These are phyloP conservation scores for Eretmochelys imbricata DNA, from an alignment of 2,113 vertebrate genomes.

Conservation along the genomic window DNA sequence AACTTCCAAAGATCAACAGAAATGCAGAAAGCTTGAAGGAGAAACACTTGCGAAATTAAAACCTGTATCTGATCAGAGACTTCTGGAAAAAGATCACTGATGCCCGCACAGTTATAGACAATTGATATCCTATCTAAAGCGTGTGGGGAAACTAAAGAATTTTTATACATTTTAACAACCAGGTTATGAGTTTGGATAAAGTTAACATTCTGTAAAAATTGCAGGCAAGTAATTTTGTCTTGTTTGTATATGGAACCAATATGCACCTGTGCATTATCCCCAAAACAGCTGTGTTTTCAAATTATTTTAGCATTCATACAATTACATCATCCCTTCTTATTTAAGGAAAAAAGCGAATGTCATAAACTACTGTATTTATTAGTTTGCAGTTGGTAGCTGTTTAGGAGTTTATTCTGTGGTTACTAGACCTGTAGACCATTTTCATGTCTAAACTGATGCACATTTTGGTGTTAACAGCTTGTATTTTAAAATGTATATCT, in stretches of 20 bases:
- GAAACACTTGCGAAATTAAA: conserved; percentile 49
- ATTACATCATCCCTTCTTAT: not conserved
- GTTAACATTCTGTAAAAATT: not conserved
- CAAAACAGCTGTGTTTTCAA: not conserved
- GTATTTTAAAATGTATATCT: not conserved
- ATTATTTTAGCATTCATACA: not conserved
- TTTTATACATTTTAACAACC: not conserved
- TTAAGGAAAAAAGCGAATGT: not conserved
- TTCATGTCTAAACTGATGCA: not conserved
- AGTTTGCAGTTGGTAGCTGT: not conserved
- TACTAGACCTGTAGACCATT: not conserved
- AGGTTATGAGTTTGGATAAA: not conserved
- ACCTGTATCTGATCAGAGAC: conserved; percentile 80
- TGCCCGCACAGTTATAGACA: not conserved
- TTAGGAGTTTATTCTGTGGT: not conserved
- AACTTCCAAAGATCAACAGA: not conserved
- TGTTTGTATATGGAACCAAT: not conserved
- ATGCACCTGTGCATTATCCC: not conserved
- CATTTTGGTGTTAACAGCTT: not conserved
- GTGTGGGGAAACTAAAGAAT: not conserved
- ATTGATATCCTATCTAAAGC: not conserved
- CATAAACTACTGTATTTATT: not conserved
- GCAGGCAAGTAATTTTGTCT: not conserved
- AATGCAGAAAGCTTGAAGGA: conserved; percentile 3
- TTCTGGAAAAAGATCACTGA: conserved; percentile 12